Base-by-base conservation (phyloP, 2,888 invertebrate species). In the Eupithecia inturbata region DNA sequence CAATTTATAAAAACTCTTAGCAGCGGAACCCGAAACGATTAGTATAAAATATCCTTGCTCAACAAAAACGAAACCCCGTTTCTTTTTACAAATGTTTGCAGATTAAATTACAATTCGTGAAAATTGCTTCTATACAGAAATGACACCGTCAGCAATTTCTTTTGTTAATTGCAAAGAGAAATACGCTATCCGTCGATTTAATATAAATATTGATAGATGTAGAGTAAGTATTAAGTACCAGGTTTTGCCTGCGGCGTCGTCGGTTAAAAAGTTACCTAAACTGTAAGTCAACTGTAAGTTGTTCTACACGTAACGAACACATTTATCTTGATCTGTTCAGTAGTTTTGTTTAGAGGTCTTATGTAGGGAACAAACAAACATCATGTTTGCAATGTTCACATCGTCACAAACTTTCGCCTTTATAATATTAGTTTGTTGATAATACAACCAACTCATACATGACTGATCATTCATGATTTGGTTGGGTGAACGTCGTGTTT, bases 101-200 rank as follows among this genome's bases (percentile, higher is more conserved):
- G 75, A 72, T 75, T 72, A 70, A 63, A 68, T 70, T 68, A 68
- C 63, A 45, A 64, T 67, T 70, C 63, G 83, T 83, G 82, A 84
- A 85, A 87, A 88, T 88, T 84, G 84, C 83, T 87, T 88, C 85
- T 84, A 83, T 87, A 88, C 87, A 87, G 85, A 88, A 86, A 87
- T 84, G 86, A 82, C 84, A 83, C 83, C 81, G 85, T 85, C 85
- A 83, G 83, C 83, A 83, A 83, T 68, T 69, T 71, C 71, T 86
- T 87, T 89, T 57, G 88, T 86, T 90, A 89, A 90, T 90, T 89
- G 87, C 86, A 83, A 82, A 85, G 86, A 84, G 82, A 85, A 86
- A 64, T 36, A 64, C n/a, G 36, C 7, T 36, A 36, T 22, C 36
- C 63, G 36, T 33, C 36, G 33, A 64, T 36, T 33, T n/a, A 64